These are phyloP conservation scores for Arnoldichthys spilopterus DNA, from an alignment of 2,797 vertebrate genomes.

Conservation along the genomic window DNA sequence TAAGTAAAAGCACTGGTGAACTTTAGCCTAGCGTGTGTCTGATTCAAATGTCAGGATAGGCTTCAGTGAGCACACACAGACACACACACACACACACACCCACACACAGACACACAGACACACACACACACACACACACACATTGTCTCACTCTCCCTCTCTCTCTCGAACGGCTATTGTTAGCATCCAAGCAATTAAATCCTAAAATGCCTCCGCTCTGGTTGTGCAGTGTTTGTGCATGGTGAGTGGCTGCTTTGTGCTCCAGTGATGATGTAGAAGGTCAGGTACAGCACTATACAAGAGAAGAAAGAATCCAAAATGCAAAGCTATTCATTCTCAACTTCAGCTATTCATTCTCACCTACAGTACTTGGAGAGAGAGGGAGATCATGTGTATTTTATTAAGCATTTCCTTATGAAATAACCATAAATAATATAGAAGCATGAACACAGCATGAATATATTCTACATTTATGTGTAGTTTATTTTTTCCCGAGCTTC, in stretches of 20 bases:
- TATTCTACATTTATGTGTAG: too few species aligned
- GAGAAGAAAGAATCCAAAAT: conserved; percentile 36
- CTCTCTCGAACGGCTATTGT: conserved; percentile 42
- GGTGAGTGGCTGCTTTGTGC: conserved; percentile 52
- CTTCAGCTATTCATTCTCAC: too few species aligned
- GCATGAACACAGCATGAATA: conserved; percentile 6
- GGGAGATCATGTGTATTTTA: conserved; percentile 18
- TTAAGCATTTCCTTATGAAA: neutral
- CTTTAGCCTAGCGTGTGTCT: conserved; percentile 24
- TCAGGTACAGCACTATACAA: conserved; percentile 49
- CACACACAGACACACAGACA: neutral
- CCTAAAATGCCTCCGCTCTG: conserved; percentile 34
- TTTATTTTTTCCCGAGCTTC: too few species aligned
- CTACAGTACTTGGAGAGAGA: conserved; percentile 17
- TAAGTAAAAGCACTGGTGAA: conserved; percentile 21
- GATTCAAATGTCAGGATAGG: conserved; percentile 30
- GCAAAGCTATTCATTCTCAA: conserved; percentile 39
- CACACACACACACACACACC: neutral
- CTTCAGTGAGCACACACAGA: conserved; percentile 35
- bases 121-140: neutral
- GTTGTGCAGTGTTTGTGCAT: conserved; percentile 34
- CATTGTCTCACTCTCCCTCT: neutral
- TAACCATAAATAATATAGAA: neutral
- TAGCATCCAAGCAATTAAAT: conserved; percentile 50
- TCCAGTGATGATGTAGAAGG: conserved; percentile 50